phyloP scores from a whole-genome alignment of 2,888 invertebrate genomes.

The Callyntrura guangdongensis region DNA sequence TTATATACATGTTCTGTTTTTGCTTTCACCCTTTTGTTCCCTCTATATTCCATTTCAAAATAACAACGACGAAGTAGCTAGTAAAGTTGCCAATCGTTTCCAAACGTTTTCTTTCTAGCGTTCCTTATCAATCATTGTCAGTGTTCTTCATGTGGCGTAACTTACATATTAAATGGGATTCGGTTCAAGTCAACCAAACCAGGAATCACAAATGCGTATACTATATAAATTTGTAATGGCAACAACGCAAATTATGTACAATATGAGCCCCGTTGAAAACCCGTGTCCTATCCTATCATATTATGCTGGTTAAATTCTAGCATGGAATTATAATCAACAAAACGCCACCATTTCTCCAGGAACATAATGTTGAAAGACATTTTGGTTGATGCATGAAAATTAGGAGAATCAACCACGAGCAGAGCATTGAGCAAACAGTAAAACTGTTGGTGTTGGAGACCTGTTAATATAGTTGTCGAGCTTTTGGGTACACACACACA shows the following conservation, averaged over 20 bases:
- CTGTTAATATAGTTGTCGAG: background rate
- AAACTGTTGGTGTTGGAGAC: background rate
- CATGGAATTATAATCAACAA: no score
- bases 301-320: no score
- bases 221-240: background rate
- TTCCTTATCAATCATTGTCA: conserved; percentile 58
- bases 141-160: background rate
- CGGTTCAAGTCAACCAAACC: conserved; percentile 20
- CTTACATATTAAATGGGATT: conserved; percentile 31
- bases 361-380: background rate
- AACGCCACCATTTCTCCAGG: background rate
- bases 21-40: background rate
- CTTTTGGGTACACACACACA: background rate
- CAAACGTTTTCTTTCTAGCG: conserved; percentile 59
- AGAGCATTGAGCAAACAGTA: background rate
- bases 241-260: background rate
- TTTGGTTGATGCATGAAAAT: background rate
- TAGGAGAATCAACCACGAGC: background rate
- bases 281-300: no score
- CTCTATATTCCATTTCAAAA: background rate
- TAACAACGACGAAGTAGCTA: no score
- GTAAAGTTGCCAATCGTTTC: background rate
- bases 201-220: background rate
- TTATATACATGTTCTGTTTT: background rate
- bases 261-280: no score